Evolutionary conservation across 2,888 invertebrate species (phyloP).

Genomic region (Drosophila paranaensis): DNA sequence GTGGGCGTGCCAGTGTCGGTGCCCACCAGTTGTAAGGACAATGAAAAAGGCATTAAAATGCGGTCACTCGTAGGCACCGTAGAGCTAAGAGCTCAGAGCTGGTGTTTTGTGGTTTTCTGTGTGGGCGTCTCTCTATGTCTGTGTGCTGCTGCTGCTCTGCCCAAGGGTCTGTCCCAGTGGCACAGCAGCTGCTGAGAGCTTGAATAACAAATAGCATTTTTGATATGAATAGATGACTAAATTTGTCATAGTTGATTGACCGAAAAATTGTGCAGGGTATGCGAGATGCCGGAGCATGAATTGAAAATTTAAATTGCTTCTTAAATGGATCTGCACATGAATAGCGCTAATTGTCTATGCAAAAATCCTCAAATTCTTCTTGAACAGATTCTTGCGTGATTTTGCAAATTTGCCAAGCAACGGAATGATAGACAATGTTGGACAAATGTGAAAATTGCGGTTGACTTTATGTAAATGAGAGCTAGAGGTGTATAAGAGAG

Average conservation of each 20-base stretch:
- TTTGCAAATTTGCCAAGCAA: neutral
- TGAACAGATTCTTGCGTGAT: neutral
- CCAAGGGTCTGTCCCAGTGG: constrained; percentile 27
- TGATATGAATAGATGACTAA: constrained; percentile 54
- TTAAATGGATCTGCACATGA: constrained; percentile 22
- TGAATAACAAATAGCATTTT: constrained; percentile 60
- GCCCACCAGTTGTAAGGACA: constrained; percentile 60
- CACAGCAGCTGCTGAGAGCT: constrained; percentile 33
- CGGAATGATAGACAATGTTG: neutral
- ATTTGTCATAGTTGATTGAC: constrained; percentile 66
- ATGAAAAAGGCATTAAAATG: constrained; percentile 80
- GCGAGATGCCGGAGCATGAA: constrained; percentile 7
- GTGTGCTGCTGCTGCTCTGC: constrained; percentile 14
- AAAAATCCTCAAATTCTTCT: neutral
- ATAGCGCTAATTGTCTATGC: constrained; percentile 39
- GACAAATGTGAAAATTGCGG: neutral
- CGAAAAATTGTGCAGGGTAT: constrained; percentile 56
- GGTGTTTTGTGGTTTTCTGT: constrained; percentile 28
- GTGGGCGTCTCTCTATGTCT: constrained; percentile 41
- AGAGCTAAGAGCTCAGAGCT: neutral
- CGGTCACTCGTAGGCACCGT: constrained; percentile 54
- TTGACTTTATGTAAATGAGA: neutral
- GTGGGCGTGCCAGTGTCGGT: constrained; percentile 7
- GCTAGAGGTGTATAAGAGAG: neutral
- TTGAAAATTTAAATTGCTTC: constrained; percentile 14